Evolutionary conservation across 92 coral and sea anemone genomes (phyloP).

Genomic region (Parazoanthus darwini): DNA sequence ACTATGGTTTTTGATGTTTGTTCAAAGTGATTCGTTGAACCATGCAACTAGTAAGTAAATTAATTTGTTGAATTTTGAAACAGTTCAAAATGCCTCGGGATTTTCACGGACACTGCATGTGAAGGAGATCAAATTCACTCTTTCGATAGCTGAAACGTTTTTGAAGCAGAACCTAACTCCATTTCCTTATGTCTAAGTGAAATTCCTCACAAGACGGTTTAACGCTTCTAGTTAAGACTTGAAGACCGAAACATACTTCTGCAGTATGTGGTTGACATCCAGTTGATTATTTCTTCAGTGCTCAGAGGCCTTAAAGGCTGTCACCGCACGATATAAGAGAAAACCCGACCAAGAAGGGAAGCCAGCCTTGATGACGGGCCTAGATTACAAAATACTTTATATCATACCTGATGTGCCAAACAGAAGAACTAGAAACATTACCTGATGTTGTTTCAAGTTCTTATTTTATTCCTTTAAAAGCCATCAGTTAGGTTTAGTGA

Average conservation of each 20-base stretch:
- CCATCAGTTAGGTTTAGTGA: too few relatives aligned
- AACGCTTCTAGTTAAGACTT: too few relatives aligned
- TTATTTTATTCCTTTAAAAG: background rate
- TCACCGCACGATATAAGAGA: background rate
- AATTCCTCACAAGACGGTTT: background rate
- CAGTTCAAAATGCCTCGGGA: background rate
- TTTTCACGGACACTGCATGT: too few relatives aligned
- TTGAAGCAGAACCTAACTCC: background rate
- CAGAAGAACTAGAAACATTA: background rate
- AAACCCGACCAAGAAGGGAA: background rate
- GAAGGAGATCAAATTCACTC: background rate
- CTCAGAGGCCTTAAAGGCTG: background rate
- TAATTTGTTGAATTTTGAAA: background rate
- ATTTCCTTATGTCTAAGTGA: background rate
- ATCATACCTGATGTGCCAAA: too few relatives aligned
- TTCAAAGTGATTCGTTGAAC: background rate
- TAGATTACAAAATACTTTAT: background rate
- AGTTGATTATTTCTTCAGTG: too few relatives aligned
- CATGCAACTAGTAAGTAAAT: background rate
- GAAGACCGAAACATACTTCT: too few relatives aligned
- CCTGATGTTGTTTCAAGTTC: background rate
- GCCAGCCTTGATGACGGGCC: background rate
- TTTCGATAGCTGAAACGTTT: background rate
- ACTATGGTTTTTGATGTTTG: constrained; percentile 1
- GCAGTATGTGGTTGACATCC: background rate